Evolutionary conservation across 2,888 invertebrate genomes (phyloP).

Genomic region (Drosophila atroscutellata): DNA sequence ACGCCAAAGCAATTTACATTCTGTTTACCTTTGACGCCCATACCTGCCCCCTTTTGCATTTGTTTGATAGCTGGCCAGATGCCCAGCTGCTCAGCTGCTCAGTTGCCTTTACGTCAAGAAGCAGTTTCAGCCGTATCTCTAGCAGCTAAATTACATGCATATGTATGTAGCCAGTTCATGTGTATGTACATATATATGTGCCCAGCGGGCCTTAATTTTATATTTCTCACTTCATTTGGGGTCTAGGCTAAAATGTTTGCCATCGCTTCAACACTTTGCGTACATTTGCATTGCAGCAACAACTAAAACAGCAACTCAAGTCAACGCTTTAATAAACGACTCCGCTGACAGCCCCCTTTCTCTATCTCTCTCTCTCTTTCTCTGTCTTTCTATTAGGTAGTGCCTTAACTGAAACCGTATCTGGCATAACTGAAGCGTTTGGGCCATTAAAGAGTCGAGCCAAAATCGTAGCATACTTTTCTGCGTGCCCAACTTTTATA

Average conservation of each 20-base stretch:
- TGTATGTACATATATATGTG: not conserved
- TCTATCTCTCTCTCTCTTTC: not conserved
- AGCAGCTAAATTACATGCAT: not conserved
- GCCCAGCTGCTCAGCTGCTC: slow-evolving; percentile 1
- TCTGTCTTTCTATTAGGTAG: not conserved
- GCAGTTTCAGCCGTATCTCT: not conserved
- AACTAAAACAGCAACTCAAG: slow-evolving; percentile 21
- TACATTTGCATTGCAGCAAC: slow-evolving; percentile 66
- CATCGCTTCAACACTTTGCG: slow-evolving; percentile 63
- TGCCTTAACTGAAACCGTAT: slow-evolving; percentile 5
- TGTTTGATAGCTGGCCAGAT: slow-evolving; percentile 6
- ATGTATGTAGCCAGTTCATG: not conserved
- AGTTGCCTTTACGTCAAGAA: slow-evolving; percentile 28
- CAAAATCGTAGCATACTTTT: slow-evolving; percentile 50
- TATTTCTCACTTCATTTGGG: slow-evolving; percentile 76
- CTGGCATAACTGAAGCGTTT: slow-evolving; percentile 27
- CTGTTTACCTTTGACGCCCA: slow-evolving; percentile 56
- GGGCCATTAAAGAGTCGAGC: slow-evolving; percentile 33
- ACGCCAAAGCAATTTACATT: slow-evolving; percentile 68
- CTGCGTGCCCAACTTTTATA: slow-evolving; percentile 49
- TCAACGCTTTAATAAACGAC: slow-evolving; percentile 51
- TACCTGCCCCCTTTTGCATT: slow-evolving; percentile 14
- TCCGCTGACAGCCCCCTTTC: not conserved
- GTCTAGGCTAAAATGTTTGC: slow-evolving; percentile 53
- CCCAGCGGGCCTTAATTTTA: slow-evolving; percentile 62